Percentiles rank a stretch among this genome's conserved stretches.
phyloP scores from a whole-genome alignment of 2,113 vertebrate species.

The Hiodon tergisus region DNA sequence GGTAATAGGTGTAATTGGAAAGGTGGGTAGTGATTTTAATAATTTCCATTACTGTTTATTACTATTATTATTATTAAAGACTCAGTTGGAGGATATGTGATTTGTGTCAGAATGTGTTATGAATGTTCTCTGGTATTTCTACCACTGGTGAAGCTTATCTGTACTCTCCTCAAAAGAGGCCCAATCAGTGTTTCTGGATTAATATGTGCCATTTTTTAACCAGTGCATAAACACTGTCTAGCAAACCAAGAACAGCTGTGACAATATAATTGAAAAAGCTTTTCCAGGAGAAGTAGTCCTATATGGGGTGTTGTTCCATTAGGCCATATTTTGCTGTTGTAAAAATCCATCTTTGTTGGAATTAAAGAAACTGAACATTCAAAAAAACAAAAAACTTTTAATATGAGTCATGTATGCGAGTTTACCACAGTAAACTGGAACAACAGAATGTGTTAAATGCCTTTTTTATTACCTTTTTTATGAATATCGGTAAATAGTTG shows the following conservation, averaged over 20 bases:
- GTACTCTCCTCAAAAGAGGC: not conserved
- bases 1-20: not conserved
- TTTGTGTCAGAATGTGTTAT: not conserved
- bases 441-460: slow-evolving; percentile 36
- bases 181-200: not conserved
- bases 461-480: slow-evolving; percentile 31
- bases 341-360: not conserved
- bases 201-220: not conserved
- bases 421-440: slow-evolving; percentile 48
- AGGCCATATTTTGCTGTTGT: not conserved
- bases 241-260: not conserved
- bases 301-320: not conserved
- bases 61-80: not conserved
- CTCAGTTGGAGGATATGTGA: not conserved
- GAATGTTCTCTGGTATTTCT: not conserved
- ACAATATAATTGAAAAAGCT: not conserved
- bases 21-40: not conserved
- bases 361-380: not conserved
- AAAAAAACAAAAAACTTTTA: slow-evolving; percentile 8
- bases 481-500: slow-evolving; percentile 55
- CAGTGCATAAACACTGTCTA: too few relatives aligned
- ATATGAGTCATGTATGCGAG: slow-evolving; percentile 50
- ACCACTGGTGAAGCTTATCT: not conserved
- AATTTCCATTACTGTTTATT: not conserved
- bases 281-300: not conserved